Evolutionary conservation across 2,797 vertebrate genomes (phyloP), one percentile per base, ranked within the genome.

Genomic region (Bovichtus diacanthus): DNA sequence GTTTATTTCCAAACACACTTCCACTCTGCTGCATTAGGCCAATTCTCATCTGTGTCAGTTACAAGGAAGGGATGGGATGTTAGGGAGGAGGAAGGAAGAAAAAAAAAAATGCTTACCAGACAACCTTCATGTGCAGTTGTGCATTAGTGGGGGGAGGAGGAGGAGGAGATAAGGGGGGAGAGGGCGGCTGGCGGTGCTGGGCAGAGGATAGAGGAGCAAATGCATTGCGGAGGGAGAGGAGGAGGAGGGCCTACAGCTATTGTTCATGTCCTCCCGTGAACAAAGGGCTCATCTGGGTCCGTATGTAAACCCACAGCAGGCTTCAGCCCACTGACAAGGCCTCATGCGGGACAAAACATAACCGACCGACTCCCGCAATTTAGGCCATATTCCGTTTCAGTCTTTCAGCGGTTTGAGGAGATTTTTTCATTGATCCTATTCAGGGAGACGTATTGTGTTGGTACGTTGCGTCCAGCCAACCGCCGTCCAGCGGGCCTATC

Each of bases 241-340:
- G 90, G 92, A 74, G 71, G 94, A 96, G 95, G 95, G 95, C 94
- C 93, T 93, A 93, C 85, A 93, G 94, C 94, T 94, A 95, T 95
- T 95, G 94, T 95, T 95, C 94, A 95, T 94, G 94, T 95, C 93
- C 93, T 92, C 94, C 92, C 88, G 89, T 92, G 94, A 95, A 95
- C 94, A 95, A 95, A 95, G 93, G 93, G 93, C 93, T 95, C 90
- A 92, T 94, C 94, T 92, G 93, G 94, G 93, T 94, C 91, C 86
- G 90, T 93, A 90, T 92, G 91, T 93, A 92, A 91, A 92, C 91
- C 94, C 91, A 88, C 91, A 92, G 91, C 92, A 92, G 94, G 93
- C 92, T 94, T 67, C 89, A 91, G 88, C 86, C 89, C 85, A 89
- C 85, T 87, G 83, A 94, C 92, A 89, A 93, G 92, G 94, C 93